phyloP scores from a whole-genome alignment of 2,113 vertebrate genomes.

The Microcebus lehilahytsara region DNA sequence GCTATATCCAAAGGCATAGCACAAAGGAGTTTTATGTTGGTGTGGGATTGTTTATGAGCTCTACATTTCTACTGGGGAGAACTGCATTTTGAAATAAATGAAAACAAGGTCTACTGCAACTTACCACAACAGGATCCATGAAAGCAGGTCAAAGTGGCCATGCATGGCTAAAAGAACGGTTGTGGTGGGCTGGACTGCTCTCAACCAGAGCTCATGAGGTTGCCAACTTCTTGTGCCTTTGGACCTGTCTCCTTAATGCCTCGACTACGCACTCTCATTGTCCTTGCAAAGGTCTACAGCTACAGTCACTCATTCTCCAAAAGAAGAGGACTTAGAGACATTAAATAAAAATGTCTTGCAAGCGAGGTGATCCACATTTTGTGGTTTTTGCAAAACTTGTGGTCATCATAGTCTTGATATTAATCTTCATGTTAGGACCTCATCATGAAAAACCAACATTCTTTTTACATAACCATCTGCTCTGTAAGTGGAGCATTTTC shows the following conservation, averaged over 20 bases:
- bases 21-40: conserved; percentile 92
- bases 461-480: conserved; percentile 93
- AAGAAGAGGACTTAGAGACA: conserved; percentile 90
- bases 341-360: conserved; percentile 89
- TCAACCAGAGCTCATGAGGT: conserved; percentile 90
- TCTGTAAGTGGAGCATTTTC: conserved; percentile 90
- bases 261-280: conserved; percentile 11
- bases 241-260: conserved; percentile 89
- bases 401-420: conserved; percentile 89
- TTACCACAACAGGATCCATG: conserved; percentile 90
- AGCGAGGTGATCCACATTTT: conserved; percentile 91
- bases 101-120: conserved; percentile 90
- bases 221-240: conserved; percentile 91
- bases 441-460: conserved; percentile 92
- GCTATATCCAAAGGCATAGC: conserved; percentile 87
- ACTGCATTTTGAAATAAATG: conserved; percentile 89
- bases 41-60: conserved; percentile 89
- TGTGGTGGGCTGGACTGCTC: conserved; percentile 90
- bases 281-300: conserved; percentile 85
- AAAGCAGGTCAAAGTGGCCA: conserved; percentile 91
- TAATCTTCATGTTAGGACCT: conserved; percentile 90
- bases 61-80: conserved; percentile 92
- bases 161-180: conserved; percentile 91
- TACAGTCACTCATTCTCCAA: conserved; percentile 92
- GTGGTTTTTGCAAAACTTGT: conserved; percentile 87